Conservation (phyloP, 2,888 invertebrate genomes). For the Plagodis pulveraria region DNA sequence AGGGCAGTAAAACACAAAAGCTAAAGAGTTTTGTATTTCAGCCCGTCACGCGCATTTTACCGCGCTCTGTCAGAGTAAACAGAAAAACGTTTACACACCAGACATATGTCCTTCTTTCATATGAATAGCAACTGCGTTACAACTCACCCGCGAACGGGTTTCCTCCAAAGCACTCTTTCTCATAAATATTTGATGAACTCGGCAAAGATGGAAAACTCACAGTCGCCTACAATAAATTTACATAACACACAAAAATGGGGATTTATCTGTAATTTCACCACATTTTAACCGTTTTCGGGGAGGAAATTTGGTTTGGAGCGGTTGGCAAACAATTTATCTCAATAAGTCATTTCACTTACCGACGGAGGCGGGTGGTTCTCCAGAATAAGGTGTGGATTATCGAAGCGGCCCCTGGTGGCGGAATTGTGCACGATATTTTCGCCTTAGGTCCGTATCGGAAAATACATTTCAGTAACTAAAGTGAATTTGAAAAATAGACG, state of each 20-base stretch:
- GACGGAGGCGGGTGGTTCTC: slow-evolving; percentile 26
- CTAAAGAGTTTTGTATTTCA: not conserved
- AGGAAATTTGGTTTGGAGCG: slow-evolving; percentile 55
- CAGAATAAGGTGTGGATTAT: slow-evolving; percentile 41
- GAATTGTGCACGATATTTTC: slow-evolving; percentile 29
- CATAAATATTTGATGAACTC: slow-evolving; percentile 40
- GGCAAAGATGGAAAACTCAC: slow-evolving; percentile 29
- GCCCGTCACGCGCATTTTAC: not conserved
- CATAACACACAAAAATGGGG: slow-evolving; percentile 34
- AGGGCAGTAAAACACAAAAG: no score
- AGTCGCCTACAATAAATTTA: slow-evolving; percentile 34
- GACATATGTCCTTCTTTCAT: slow-evolving; percentile 11
- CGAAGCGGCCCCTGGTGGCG: slow-evolving; percentile 20
- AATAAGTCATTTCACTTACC: slow-evolving; percentile 58
- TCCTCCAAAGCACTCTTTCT: slow-evolving; percentile 17
- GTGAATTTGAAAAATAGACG: slow-evolving; percentile 27
- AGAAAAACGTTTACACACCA: slow-evolving; percentile 8
- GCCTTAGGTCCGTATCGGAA: slow-evolving; percentile 24
- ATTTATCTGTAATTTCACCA: slow-evolving; percentile 41
- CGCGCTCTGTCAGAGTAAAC: not conserved
- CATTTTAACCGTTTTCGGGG: slow-evolving; percentile 38
- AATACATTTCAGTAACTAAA: slow-evolving; percentile 27
- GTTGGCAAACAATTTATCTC: slow-evolving; percentile 59
- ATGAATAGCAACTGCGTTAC: slow-evolving; percentile 26
- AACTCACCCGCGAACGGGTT: slow-evolving; percentile 23